Conservation (phyloP, 2,888 invertebrate species). For the Drosophila kambysellisi region DNA sequence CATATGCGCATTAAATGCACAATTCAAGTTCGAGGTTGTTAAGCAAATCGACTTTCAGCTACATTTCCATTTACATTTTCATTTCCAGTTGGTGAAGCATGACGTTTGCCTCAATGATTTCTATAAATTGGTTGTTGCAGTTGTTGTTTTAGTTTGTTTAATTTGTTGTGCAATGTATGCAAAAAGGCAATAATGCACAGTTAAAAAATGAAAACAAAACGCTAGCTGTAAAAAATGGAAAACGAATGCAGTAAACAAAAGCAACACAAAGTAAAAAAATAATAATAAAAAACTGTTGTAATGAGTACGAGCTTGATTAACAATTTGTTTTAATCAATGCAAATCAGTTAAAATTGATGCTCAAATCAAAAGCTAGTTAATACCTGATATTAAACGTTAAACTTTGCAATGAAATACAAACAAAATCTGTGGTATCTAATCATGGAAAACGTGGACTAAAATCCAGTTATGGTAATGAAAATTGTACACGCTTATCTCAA, state of each 20-base stretch:
- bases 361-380: constrained; percentile 8
- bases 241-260: neutral
- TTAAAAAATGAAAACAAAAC: neutral
- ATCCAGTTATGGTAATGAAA: neutral
- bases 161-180: constrained; percentile 23
- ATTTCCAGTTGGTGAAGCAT: constrained; percentile 48
- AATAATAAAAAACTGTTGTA: constrained; percentile 22
- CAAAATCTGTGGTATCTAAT: neutral
- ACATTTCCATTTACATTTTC: constrained; percentile 18
- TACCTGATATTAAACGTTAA: neutral
- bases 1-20: constrained; percentile 20
- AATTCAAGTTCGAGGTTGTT: constrained; percentile 46
- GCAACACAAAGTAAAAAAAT: constrained; percentile 1
- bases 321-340: constrained; percentile 45
- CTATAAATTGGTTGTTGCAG: constrained; percentile 1
- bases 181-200: neutral
- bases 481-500: neutral
- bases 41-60: constrained; percentile 11
- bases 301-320: constrained; percentile 8
- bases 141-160: constrained; percentile 13
- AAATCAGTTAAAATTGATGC: constrained; percentile 52
- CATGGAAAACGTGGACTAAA: neutral
- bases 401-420: constrained; percentile 2
- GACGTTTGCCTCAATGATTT: constrained; percentile 48
- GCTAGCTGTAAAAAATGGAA: neutral